phyloP scores from a whole-genome alignment of 2,113 vertebrate genomes.

The Amia ocellicauda region DNA sequence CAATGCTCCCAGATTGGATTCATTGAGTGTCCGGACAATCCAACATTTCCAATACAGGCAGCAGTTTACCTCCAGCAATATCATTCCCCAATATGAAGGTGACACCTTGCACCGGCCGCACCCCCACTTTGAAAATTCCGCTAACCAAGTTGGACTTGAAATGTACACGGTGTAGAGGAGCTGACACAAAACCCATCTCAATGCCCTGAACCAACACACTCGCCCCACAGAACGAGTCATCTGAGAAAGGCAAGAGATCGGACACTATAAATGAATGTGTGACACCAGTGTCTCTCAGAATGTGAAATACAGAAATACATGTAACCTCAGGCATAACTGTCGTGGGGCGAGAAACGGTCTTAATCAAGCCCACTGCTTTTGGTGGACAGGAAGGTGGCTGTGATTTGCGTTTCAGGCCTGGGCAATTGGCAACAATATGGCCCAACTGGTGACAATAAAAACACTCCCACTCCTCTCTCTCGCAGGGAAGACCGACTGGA shows the following conservation, averaged over 20 bases:
- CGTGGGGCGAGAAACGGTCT: no score
- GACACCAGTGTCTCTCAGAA: conserved; percentile 13
- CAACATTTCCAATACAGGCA: not conserved
- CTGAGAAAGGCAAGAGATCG: not conserved
- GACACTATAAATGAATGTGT: conserved; percentile 4
- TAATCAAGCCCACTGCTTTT: no score
- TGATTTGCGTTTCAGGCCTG: no score
- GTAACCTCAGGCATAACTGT: no score
- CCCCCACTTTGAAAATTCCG: not conserved
- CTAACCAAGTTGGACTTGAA: not conserved
- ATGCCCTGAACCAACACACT: conserved; percentile 8
- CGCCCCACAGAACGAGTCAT: not conserved
- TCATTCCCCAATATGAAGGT: conserved; percentile 26
- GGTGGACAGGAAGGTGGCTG: no score
- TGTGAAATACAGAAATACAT: no score
- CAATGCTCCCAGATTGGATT: not conserved
- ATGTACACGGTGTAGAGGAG: conserved; percentile 11
- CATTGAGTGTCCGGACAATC: not conserved
- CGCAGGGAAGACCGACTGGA: no score
- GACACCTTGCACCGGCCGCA: conserved; percentile 8
- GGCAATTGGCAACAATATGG: no score
- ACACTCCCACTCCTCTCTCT: no score
- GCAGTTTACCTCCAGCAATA: not conserved
- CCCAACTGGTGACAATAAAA: no score
- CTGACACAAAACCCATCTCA: conserved; percentile 17